Evolutionary conservation across 2,797 vertebrate genomes (phyloP), one percentile per base, ranked within the genome.

Genomic region (Tolypeutes matacus): DNA sequence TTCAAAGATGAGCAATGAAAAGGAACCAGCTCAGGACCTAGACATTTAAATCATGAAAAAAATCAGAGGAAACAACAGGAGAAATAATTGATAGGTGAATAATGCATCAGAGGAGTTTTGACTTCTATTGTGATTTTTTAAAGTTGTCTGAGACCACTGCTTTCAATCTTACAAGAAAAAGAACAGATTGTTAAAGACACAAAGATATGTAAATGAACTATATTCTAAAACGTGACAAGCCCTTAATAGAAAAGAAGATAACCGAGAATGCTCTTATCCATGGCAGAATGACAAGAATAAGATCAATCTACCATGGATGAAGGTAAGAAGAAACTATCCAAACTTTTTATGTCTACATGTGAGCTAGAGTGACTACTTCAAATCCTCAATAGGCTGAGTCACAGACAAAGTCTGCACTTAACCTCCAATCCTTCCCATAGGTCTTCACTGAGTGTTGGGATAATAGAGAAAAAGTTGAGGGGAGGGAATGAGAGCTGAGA

Each of bases 261-360:
- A 18, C 10, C 36, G 4, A 39, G 7, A 39, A 25, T 7, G 21
- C 53, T 25, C 7, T 1, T 58, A 42, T 46, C 20, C 29, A 0
- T 9, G 8, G 42, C 62, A 25, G 49, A 42, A n/a, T 17, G 36
- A 12, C 62, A 42, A 42, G 27, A 39, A 17, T 3, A 15, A 5
- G 7, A 56, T 20, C 53, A 56, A 56, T 56, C 18, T 56, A 56
- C 53, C 17, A 58, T 2, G 17, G 56, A 3, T 7, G 14, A n/a
- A 2, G 31, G 56, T 7, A 27, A 18, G 31, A 56, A 49, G 31
- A 49, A 27, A 25, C 36, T 4, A 4, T 29, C 29, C 29, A n/a
- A 20, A 4, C 7, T 25, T 25, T 7, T 21, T 10, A 3, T 34
- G 6, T 4, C 34, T 8, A 34, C 29, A 0, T 18, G 23, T 12